Conservation (phyloP, 2,888 invertebrate species). For the Scrobipalpa atriplicella region DNA sequence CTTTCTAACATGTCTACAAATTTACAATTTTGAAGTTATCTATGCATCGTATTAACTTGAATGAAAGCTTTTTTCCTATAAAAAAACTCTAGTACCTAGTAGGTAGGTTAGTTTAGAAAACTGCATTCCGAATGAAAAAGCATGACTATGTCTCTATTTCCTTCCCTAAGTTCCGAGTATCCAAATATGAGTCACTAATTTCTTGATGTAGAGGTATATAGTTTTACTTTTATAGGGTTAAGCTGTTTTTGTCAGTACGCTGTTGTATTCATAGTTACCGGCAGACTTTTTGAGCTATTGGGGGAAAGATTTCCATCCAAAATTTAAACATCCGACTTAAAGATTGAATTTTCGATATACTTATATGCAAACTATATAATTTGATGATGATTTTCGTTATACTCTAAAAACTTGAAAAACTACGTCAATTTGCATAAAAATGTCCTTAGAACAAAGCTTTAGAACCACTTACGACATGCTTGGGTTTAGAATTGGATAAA, state of each 20-base stretch:
- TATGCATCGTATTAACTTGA: constrained; percentile 46
- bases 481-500: background rate
- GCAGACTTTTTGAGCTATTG: no score
- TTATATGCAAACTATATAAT: no score
- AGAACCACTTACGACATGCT: background rate
- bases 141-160: constrained; percentile 19
- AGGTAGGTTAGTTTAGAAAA: constrained; percentile 24
- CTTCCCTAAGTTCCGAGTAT: constrained; percentile 1
- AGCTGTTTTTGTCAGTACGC: background rate
- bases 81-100: background rate
- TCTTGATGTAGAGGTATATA: no score
- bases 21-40: constrained; percentile 36
- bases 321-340: no score
- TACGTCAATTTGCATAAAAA: no score
- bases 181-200: constrained; percentile 4
- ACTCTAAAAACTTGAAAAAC: no score
- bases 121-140: constrained; percentile 26
- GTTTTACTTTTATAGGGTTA: background rate
- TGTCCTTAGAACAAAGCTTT: no score
- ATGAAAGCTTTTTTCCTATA: constrained; percentile 24
- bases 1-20: background rate
- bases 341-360: no score
- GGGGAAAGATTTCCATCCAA: no score
- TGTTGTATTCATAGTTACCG: no score
- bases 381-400: no score